These are phyloP conservation scores for Odontamblyopus rebecca DNA, from an alignment of 2,797 vertebrate genomes.

Conservation along the genomic window DNA sequence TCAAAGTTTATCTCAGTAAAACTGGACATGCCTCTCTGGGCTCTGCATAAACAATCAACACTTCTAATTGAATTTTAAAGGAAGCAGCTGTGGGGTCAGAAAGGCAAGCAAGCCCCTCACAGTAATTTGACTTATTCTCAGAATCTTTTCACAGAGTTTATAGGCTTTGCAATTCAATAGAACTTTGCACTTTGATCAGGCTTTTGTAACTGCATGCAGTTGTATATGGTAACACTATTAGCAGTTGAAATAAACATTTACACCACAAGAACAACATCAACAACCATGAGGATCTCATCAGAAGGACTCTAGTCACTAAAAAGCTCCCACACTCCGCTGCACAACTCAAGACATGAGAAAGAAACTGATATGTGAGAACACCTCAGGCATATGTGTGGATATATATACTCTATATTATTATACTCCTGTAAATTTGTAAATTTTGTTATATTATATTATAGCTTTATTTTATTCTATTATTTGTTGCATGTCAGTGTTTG, in stretches of 20 bases:
- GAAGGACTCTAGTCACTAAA: neutral
- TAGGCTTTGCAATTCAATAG: too few relatives aligned
- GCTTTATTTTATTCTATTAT: too few relatives aligned
- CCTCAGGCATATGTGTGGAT: constrained; percentile 25
- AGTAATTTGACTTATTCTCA: constrained; percentile 21
- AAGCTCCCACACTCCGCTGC: constrained; percentile 7
- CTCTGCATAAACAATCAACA: constrained; percentile 59
- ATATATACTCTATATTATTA: too few relatives aligned
- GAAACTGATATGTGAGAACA: constrained; percentile 25
- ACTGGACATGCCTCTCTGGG: constrained; percentile 6
- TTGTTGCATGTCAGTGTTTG: too few relatives aligned
- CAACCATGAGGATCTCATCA: constrained; percentile 11
- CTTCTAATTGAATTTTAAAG: constrained; percentile 53
- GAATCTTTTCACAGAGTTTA: neutral
- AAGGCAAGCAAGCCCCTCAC: constrained; percentile 34
- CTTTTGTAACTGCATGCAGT: neutral
- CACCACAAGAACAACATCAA: constrained; percentile 9
- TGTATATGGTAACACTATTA: neutral
- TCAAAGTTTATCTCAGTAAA: constrained; percentile 1
- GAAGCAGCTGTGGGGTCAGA: constrained; percentile 59
- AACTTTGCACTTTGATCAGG: neutral
- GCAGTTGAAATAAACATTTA: constrained; percentile 2
- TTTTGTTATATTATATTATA: too few relatives aligned
- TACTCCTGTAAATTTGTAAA: too few relatives aligned
- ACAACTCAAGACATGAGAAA: constrained; percentile 30